phyloP scores from a whole-genome alignment of 2,888 invertebrate genomes.

The Diachrysia chrysitis region DNA sequence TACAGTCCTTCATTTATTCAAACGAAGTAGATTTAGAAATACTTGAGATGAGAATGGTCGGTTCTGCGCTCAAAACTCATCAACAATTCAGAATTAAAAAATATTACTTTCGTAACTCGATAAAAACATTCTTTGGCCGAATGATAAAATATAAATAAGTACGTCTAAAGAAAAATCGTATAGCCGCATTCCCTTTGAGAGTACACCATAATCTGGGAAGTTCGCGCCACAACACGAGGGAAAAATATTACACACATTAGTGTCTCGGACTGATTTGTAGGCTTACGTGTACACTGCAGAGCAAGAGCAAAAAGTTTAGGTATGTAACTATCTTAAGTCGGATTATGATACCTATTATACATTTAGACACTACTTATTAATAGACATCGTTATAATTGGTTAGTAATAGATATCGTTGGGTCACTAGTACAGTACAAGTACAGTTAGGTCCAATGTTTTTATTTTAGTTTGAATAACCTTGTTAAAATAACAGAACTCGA shows the following conservation, averaged over 20 bases:
- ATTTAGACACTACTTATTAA: too few species aligned
- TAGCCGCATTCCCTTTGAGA: constrained; percentile 23
- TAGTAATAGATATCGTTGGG: too few species aligned
- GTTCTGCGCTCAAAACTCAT: neutral
- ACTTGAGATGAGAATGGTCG: neutral
- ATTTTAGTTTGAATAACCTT: too few species aligned
- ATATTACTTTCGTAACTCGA: neutral
- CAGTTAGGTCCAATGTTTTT: too few species aligned
- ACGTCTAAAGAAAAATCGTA: constrained; percentile 13
- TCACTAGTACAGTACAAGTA: too few species aligned
- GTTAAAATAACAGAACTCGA: too few species aligned
- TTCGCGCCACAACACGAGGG: constrained; percentile 43
- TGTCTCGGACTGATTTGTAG: constrained; percentile 54
- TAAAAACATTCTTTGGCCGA: neutral
- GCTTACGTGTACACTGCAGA: constrained; percentile 43
- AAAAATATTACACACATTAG: constrained; percentile 68
- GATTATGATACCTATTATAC: too few species aligned
- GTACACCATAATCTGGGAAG: constrained; percentile 42
- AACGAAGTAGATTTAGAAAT: neutral
- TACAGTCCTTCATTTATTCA: neutral
- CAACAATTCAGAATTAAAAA: constrained; percentile 3
- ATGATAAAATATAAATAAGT: neutral
- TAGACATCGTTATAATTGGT: too few species aligned
- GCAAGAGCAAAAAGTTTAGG: constrained; percentile 15
- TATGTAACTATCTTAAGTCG: too few species aligned